Evolutionary conservation across 2,797 vertebrate species (phyloP), one percentile per base, ranked within the genome.

Genomic region (Liparis tanakae): DNA sequence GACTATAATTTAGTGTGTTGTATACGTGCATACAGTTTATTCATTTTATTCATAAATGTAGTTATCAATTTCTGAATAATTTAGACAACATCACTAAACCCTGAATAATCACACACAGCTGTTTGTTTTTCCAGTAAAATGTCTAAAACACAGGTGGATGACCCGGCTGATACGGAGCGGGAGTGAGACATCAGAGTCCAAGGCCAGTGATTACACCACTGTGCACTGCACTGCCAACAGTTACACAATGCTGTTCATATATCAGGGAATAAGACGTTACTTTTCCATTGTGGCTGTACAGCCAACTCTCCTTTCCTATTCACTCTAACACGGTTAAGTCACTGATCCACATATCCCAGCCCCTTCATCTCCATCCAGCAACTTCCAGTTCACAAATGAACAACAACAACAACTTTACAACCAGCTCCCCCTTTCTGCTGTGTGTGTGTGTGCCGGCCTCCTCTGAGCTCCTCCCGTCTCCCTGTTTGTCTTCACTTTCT

Each of bases 401-500:
- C 67, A 68, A 56, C 36, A 74, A 70, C 48, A 78, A 70, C 59
- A 65, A 64, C 15, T 77, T 57, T 74, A 18, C 70, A 76, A 54
- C 53, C 46, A 46, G 41, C 37, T 73, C 48, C 70, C 70, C 22
- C 50, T 51, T 76, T 70, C 69, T 80, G 59, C 74, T 74, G 63
- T 67, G 50, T 79, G 80, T 73, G 43, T 65, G 10, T 18, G 41
- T 48, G 37, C 44, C 84, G 85, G 74, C 86, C 85, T 85, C 57
- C 64, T 10, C 61, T 87, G 78, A 88, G 87, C 85, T 80, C 72
- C 46, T 66, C 54, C 74, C 82, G 74, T 74, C 83, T 83, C 83
- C 51, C 88, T 86, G 88, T 74, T 88, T 91, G 85, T 85, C 59
- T 57, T 89, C 85, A 91, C 72, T 78, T 68, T 57, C 80, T 80